Base-by-base conservation (phyloP, 2,888 invertebrate genomes). In the Coleophora flavipennella region DNA sequence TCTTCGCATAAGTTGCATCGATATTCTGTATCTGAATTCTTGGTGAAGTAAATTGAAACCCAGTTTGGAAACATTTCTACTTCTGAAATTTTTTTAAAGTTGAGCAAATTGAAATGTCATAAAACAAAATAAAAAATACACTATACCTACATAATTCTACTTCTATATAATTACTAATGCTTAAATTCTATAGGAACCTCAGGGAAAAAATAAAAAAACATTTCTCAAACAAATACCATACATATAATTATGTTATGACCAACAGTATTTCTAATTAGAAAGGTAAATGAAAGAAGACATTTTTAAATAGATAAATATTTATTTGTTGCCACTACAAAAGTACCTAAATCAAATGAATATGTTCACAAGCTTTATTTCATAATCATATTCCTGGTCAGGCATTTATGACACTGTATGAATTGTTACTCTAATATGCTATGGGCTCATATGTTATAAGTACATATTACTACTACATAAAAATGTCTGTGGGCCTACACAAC, bases 1-100 rank as follows among this genome's bases (percentile, higher is more conserved):
- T 41, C 25, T 32, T 80, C 75, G 40, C 83, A 83, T 28, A 83
- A 56, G 41, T 78, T 83, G 48, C 83, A 83, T 40, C 67, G 67
- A 20, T 60, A 55, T 29, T 61, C 53, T 0, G 49, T 51, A 1
- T 65, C 57, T 0, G 46, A 40, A 13, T 57, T 38, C 41, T 65
- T 66, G 8, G 64, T 41, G 48, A 62, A 83, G 50, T 81, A 83
- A 45, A 81, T 77, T 1, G 64, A 57, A 35, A 73, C 56, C 81
- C 83, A 81, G 10, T 79, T 78, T 3, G 75, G 78, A 26, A 69
- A 35, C 39, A 4, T 3, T 8, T 38, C 33, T 8, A 35, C 38
- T 31, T 8, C 13, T 14, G 34, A 28, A 35, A 25, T 26, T 31
- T 29, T 4, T 31, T 12, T 28, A n/a, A 34, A 27, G 33, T 7